Base-by-base conservation (phyloP, 2,113 vertebrate genomes). In the Chaetorhynchus papuensis region DNA sequence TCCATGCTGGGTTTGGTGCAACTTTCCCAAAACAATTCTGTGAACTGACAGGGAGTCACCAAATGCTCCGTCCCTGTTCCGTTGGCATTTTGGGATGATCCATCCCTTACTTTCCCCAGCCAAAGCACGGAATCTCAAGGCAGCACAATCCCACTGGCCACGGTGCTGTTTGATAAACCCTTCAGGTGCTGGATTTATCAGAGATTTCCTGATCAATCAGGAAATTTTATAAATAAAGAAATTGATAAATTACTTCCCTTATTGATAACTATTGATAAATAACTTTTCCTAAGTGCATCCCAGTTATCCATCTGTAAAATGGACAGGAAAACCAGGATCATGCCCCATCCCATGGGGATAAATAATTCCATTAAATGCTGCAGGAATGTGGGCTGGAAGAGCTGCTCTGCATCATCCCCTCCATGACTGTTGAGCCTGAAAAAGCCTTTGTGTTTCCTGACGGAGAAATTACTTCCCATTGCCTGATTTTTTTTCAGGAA, bases 111-210 rank as follows among this genome's bases (percentile, higher is more conserved):
- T 42, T 82, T 71, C 24, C 60, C 31, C 31, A 39, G 0, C 35
- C 61, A 7, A 1, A 1, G 7, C 1, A 0, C 4, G 9, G 39
- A 49, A 71, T 6, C 49, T 31, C 13, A 27, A 45, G 2, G 12
- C 64, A 13, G 6, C 4, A 4, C 24, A 22, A 17, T 60, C 49
- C 37, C 61, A 9, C 10, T 31, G 20, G 12, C 8, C 50, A 4
- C 1, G 2, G 72, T 21, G 5, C 4, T 47, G 4, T 21, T 23
- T 21, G 14, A 5, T 44, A 18, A 70, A 26, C 53, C 39, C 33
- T 63, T 45, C 2, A 1, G 5, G 2, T 26, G 1, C 39, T 74
- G 60, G 5, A 30, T 90, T 76, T 42, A 4, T 64, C 66, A 33
- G 23, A 15, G 30, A 61, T 53, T 47, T 61, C 50, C 68, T 42